Base-by-base conservation (phyloP, 2,113 vertebrate species). In the Baryphthengus martii region DNA sequence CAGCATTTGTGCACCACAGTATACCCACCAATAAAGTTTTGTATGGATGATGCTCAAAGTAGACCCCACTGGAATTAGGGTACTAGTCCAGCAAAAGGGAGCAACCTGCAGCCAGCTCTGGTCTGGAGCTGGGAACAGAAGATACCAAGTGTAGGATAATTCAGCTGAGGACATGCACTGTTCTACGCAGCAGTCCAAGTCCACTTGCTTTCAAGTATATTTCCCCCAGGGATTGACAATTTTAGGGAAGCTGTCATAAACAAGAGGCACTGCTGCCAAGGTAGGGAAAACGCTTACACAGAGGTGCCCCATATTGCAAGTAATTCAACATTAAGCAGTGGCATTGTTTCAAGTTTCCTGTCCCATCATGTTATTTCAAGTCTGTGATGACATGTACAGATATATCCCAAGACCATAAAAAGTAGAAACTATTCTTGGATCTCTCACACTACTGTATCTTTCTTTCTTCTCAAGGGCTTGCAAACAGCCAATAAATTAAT, bases 401-500 rank as follows among this genome's bases (percentile, higher is more conserved):
- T 50, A 49, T 2, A 87, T 53, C 89, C 56, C 47, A 56, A 81
- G 24, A 84, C 61, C 33, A 59, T 65, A 78, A 70, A 74, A 45
- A 88, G 65, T 28, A 89, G 18, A 83, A 67, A 71, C 70, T 82
- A 16, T 56, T 91, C 52, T 59, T 88, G 70, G 85, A 68, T 68
- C 47, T 84, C 39, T 90, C 56, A 68, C 45, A 65, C 65, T 52
- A 31, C 79, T 87, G 65, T 52, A 81, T 59, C 66, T 85, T 85
- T 70, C 63, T 31, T 56, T 86, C 92, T 94, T 93, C 66, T 96
- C 66, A 63, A 91, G 62, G 81, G 72, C 50, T 91, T 58, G 29
- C 47, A 87, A 80, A 88, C 56, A 91, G 82, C 28, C 78, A 91
- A 83, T 85, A 97, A 95, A 85, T 88, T 76, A 79, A 71, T 21